Conservation (phyloP, 1,140 invertebrate species). For the Cydia amplana region DNA sequence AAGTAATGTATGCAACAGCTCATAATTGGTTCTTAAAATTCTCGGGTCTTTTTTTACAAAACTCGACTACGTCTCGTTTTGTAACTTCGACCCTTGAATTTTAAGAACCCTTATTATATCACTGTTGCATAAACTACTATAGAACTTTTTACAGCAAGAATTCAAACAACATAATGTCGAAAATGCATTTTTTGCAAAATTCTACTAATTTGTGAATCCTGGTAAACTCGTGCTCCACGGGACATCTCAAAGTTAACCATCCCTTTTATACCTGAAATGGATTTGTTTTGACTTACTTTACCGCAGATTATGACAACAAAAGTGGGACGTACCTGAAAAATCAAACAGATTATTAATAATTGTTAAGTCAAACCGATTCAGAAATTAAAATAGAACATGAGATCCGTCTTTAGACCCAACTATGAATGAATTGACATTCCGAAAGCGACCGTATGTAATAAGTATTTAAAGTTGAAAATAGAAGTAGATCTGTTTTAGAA, state of each 20-base stretch:
- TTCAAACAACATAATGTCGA: neutral
- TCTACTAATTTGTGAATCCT: neutral
- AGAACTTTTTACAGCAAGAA: neutral
- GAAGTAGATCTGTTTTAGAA: neutral
- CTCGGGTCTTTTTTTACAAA: too few species aligned
- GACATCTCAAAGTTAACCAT: neutral
- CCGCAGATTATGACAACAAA: constrained; percentile 24
- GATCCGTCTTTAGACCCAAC: neutral
- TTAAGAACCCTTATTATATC: too few species aligned
- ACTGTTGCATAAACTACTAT: too few species aligned
- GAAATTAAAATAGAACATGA: constrained; percentile 14
- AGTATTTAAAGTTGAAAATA: neutral
- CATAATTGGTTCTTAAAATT: too few species aligned
- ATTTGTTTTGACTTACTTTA: constrained; percentile 8
- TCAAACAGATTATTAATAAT: constrained; percentile 27
- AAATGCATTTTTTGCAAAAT: neutral
- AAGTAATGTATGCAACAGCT: too few species aligned
- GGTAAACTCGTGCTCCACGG: neutral
- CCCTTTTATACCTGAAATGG: constrained; percentile 15
- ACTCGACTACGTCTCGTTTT: too few species aligned
- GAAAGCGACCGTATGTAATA: neutral
- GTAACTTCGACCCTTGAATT: too few species aligned
- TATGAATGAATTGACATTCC: neutral
- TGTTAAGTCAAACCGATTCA: neutral
- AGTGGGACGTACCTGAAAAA: constrained; percentile 26